Conservation (phyloP, 2,797 vertebrate genomes). For the Nasua narica region DNA sequence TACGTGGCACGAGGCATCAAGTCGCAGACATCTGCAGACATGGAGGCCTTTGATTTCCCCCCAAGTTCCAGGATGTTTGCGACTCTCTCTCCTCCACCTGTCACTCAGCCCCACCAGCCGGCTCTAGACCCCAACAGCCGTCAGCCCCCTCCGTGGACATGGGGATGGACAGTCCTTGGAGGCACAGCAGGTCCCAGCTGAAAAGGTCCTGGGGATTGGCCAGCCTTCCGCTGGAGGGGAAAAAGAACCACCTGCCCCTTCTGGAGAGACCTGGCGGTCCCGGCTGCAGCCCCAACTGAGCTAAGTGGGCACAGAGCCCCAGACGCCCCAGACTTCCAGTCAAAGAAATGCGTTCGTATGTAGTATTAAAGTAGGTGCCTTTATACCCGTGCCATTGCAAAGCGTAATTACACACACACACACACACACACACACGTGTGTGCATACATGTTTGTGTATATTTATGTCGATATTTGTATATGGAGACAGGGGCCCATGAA, state of each 20-base stretch:
- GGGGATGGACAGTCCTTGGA: background rate
- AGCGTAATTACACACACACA: background rate
- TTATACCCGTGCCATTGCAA: background rate
- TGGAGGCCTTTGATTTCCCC: background rate
- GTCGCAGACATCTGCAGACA: background rate
- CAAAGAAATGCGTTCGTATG: background rate
- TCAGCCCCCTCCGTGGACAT: background rate
- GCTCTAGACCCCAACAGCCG: background rate
- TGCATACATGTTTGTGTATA: too few relatives aligned
- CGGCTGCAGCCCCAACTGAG: background rate
- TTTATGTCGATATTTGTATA: background rate
- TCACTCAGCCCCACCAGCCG: background rate
- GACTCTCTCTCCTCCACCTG: background rate
- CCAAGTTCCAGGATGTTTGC: background rate
- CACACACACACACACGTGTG: too few relatives aligned
- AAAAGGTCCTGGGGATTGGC: background rate
- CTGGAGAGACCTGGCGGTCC: background rate
- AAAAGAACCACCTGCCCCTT: background rate
- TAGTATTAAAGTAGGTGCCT: background rate
- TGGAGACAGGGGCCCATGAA: background rate
- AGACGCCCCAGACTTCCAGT: background rate
- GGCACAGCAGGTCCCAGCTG: background rate
- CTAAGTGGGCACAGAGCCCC: background rate
- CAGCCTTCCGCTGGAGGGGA: background rate
- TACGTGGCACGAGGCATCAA: background rate